Percentiles rank a stretch among this genome's conserved stretches.
These are phyloP conservation scores for Antennarius maculatus DNA, from an alignment of 2,797 vertebrate species.

Conservation along the genomic window DNA sequence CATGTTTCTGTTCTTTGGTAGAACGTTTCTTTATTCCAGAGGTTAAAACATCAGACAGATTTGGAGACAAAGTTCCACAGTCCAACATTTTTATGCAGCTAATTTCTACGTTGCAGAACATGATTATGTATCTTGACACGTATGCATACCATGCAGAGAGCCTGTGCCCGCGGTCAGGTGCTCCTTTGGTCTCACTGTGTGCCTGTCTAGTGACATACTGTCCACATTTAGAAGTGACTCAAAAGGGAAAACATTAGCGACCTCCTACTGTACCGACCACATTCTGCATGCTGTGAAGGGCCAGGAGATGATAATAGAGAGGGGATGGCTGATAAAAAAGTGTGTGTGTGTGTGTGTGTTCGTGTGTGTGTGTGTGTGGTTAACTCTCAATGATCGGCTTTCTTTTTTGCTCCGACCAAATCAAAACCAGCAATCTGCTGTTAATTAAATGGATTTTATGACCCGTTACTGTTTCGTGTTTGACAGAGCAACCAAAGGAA, in stretches of 20 bases:
- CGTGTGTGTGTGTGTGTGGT: too few relatives aligned
- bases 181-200: slow-evolving; percentile 49
- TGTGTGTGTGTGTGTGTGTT: slow-evolving; percentile 2
- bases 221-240: slow-evolving; percentile 81
- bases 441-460: too few relatives aligned
- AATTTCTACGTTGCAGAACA: neutral
- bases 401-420: too few relatives aligned
- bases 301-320: slow-evolving; percentile 49
- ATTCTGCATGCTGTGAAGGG: slow-evolving; percentile 43
- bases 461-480: too few relatives aligned
- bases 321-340: neutral
- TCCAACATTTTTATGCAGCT: neutral
- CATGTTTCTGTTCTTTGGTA: neutral
- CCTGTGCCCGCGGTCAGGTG: slow-evolving; percentile 56
- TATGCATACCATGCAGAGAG: slow-evolving; percentile 35
- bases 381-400: too few relatives aligned
- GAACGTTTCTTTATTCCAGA: neutral
- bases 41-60: neutral
- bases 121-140: slow-evolving; percentile 10
- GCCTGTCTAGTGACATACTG: slow-evolving; percentile 70
- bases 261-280: slow-evolving; percentile 60
- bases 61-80: neutral
- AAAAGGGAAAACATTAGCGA: slow-evolving; percentile 74
- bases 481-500: too few relatives aligned
- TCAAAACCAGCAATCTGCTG: too few relatives aligned